Base-by-base conservation (phyloP, 2,797 vertebrate species). In the Orientallactaga sibirica region DNA sequence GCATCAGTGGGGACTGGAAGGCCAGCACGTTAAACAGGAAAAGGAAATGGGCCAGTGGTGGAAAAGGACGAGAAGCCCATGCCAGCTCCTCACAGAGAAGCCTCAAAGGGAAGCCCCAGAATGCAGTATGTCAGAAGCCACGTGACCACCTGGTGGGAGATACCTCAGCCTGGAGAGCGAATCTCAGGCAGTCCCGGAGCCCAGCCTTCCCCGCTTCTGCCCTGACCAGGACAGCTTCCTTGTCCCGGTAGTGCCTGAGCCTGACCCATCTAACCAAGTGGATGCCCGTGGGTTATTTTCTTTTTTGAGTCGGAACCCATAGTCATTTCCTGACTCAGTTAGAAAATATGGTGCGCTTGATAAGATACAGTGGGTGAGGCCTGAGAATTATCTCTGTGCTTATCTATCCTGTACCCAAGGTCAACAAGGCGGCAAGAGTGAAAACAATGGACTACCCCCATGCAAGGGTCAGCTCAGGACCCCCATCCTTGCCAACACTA, bases 251-350 rank as follows among this genome's bases (percentile, higher is more conserved):
- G 73, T 75, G 41, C 48, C 70, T 66, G 67, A 4, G 1, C 52
- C 0, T 1, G 19, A 48, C 22, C 58, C 43, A 29, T 82, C 29
- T 11, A 58, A 73, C n/a, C 37, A 80, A 74, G n/a, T 10, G 22
- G 68, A 55, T 18, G 75, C 78, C 64, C 0, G 1, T 62, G 68
- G 18, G 9, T 66, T 70, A 82, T 81, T 92, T 95, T 78, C 76
- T 81, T 79, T 90, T 88, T 92, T 24, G 25, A 25, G 33, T 68
- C 76, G 61, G 77, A 92, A 81, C 58, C 1, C 29, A 33, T 33
- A 55, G 88, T 82, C 80, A 76, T 66, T 86, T 94, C 67, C 82
- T 83, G 93, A 78, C 73, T 33, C 76, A 94, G 82, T 77, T 87
- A 58, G 93, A 84, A 90, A 92, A 68, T 80, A 11, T 5, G 80